Evolutionary conservation across 2,113 vertebrate species (phyloP).

Genomic region (Mastomys coucha): DNA sequence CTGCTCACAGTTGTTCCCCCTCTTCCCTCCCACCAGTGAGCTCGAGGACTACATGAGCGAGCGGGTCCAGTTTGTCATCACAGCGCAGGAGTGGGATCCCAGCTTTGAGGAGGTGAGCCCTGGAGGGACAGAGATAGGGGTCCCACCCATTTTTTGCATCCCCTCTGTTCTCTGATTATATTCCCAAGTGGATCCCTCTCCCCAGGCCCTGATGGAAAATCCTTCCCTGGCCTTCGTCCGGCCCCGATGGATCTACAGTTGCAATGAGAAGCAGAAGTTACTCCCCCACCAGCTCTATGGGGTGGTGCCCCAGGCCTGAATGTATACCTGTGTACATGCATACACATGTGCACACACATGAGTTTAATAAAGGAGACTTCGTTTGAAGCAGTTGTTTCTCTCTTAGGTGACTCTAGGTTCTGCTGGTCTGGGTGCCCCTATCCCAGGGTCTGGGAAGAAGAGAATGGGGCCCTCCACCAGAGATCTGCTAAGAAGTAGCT

Average conservation of each 20-base stretch:
- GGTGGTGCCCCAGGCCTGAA: slow-evolving; percentile 88
- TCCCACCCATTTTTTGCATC: fast-evolving
- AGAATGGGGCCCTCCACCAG: not conserved
- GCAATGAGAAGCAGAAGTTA: slow-evolving; percentile 91
- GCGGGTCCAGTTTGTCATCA: slow-evolving; percentile 94
- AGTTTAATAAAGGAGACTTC: slow-evolving; percentile 72
- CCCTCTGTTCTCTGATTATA: fast-evolving
- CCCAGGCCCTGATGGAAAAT: slow-evolving; percentile 87
- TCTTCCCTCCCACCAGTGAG: slow-evolving; percentile 79
- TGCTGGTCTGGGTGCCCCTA: not conserved
- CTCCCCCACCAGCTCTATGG: slow-evolving; percentile 93
- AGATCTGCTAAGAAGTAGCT: not conserved
- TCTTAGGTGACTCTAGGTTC: not conserved
- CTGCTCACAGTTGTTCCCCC: not conserved
- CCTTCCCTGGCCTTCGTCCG: slow-evolving; percentile 92
- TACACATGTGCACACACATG: fast-evolving
- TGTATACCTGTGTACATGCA: fast-evolving
- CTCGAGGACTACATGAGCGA: slow-evolving; percentile 95
- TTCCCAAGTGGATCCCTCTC: not conserved
- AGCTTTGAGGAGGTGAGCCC: slow-evolving; percentile 92
- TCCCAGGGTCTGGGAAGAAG: not conserved
- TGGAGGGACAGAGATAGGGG: not conserved
- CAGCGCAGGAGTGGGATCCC: slow-evolving; percentile 93
- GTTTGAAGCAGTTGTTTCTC: not conserved
- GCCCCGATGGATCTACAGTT: slow-evolving; percentile 93